These are phyloP conservation scores for Seira ritae DNA, from an alignment of 2,888 invertebrate genomes.

Conservation along the genomic window DNA sequence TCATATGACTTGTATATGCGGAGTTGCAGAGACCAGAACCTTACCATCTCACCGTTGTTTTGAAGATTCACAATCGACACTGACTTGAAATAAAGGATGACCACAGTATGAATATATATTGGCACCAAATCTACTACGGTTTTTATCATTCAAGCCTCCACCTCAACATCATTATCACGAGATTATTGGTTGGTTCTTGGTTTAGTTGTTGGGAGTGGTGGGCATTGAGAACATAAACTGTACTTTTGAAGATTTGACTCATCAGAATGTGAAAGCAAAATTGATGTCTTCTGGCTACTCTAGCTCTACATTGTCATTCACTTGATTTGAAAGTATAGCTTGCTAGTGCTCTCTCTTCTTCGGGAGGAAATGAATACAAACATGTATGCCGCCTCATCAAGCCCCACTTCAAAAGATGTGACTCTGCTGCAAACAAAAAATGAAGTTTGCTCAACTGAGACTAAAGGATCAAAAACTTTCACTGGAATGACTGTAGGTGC, in stretches of 20 bases:
- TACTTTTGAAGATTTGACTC: too few relatives aligned
- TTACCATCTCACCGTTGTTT: too few relatives aligned
- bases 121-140: too few relatives aligned
- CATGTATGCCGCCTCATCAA: constrained; percentile 17
- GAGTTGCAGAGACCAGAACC: too few relatives aligned
- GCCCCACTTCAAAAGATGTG: constrained; percentile 31
- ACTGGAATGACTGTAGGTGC: neutral
- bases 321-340: neutral
- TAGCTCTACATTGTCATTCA: neutral
- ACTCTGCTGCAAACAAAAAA: constrained; percentile 22
- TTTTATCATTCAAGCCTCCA: too few relatives aligned
- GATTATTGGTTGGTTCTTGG: constrained; percentile 46
- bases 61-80: too few relatives aligned
- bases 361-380: neutral
- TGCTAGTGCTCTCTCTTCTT: neutral
- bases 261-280: constrained; percentile 11
- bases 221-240: too few relatives aligned
- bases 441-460: neutral
- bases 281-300: neutral
- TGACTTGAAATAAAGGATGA: too few relatives aligned
- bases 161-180: constrained; percentile 47
- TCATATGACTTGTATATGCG: too few relatives aligned
- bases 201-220: too few relatives aligned
- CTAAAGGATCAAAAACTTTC: constrained; percentile 2
- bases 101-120: too few relatives aligned